Percentiles rank a stretch among this genome's conserved stretches.
Conservation (phyloP, 2,888 invertebrate genomes). For the Aromia moschata region DNA sequence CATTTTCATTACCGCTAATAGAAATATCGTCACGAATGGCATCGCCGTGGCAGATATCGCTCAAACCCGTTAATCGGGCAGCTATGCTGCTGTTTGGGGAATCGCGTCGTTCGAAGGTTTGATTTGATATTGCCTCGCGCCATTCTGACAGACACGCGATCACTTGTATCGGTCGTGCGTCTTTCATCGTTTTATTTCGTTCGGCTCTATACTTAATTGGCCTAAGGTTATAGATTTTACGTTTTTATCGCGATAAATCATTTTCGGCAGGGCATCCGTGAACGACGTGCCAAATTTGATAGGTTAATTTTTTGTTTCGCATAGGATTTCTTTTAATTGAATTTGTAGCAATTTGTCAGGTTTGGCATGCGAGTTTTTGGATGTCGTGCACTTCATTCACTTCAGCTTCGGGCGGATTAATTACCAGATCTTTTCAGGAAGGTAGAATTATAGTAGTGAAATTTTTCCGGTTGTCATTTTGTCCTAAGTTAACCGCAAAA, state of each 20-base stretch:
- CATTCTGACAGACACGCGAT: not conserved
- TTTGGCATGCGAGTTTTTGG: too few species aligned
- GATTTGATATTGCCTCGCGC: not conserved
- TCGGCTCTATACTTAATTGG: constrained; percentile 17
- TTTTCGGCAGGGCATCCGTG: too few species aligned
- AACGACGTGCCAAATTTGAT: too few species aligned
- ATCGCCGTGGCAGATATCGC: not conserved
- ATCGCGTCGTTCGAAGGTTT: not conserved
- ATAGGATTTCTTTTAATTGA: too few species aligned
- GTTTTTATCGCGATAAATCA: constrained; percentile 5
- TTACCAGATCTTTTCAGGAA: constrained; percentile 18
- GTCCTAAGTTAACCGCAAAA: not conserved
- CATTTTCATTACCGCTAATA: constrained; percentile 2
- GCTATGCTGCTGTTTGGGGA: not conserved
- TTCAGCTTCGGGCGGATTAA: not conserved
- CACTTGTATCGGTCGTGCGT: not conserved
- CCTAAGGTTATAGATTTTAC: constrained; percentile 8
- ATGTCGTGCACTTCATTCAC: not conserved
- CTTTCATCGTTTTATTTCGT: not conserved
- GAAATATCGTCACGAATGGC: not conserved
- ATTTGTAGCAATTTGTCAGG: too few species aligned
- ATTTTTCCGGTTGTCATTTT: not conserved
- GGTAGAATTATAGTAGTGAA: not conserved
- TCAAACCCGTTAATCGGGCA: not conserved
- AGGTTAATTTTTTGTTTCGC: not conserved